Evolutionary conservation across 2,888 invertebrate genomes (phyloP), one percentile per base, ranked within the genome.

Genomic region (Ichneumon xanthorius): DNA sequence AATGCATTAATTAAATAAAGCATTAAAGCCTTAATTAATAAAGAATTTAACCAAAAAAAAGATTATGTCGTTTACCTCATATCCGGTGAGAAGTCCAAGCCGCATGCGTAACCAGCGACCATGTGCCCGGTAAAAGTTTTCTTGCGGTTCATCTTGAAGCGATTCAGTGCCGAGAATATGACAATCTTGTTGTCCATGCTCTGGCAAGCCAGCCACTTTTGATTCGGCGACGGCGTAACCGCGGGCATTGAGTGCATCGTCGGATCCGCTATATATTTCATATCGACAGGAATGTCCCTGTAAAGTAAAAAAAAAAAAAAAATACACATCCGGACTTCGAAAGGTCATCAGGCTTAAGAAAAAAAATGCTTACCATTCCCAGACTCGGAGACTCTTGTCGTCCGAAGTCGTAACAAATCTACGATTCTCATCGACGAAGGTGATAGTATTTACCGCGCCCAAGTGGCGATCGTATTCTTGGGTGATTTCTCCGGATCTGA

Each of bases 201-300:
- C 94, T 99, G 99, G 92, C 99, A 99, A 0, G 99, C 99, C 86
- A 99, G 95, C 99, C 99, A 99, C 94, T 99, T 99, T 92, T 98
- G 98, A 95, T 99, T 99, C 0, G 99, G 99, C 0, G 99, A 97
- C 6, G 97, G 96, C 0, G 98, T 98, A 0, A 99, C 99, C 0
- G 99, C 97, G 0, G 99, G 99, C 96, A 99, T 98, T 5, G 99
- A 99, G 94, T 99, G 99, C 98, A 99, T 99, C 0, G 98, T 97
- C 0, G 99, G 99, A 94, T 99, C 99, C 0, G 99, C 99, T 88
- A 99, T 99, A 94, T 99, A 99, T 94, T 99, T 99, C 97, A 99
- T 99, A 94, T 99, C 99, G 1, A 99, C 99, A 0, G 98, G 98
- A 91, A 98, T 98, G 93, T 98, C 98, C 95, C 95, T 95, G 78